These are phyloP conservation scores for Pseudomyrmex pallidus DNA, from an alignment of 1,140 invertebrate genomes.

Conservation along the genomic window DNA sequence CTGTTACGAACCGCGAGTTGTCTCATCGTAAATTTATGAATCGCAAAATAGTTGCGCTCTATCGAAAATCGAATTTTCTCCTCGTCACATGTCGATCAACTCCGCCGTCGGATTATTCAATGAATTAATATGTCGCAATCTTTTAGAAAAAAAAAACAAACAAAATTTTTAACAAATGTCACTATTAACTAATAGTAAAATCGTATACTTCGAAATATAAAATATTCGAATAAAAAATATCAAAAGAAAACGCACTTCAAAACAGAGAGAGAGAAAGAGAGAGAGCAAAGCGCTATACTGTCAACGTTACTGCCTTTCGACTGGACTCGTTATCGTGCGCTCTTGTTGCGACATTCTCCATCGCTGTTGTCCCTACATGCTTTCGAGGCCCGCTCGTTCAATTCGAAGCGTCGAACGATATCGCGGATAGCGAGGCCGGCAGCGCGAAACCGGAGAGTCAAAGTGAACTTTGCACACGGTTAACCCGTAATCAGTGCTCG, in stretches of 20 bases:
- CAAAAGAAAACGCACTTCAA: background rate
- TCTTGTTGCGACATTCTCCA: background rate
- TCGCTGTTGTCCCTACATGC: background rate
- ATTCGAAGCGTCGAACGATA: conserved; percentile 17
- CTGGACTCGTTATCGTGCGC: background rate
- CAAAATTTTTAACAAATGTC: background rate
- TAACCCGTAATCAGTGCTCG: conserved; percentile 57
- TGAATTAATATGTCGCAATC: conserved; percentile 9
- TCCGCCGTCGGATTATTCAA: background rate
- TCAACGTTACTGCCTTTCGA: background rate
- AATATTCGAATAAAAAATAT: no score
- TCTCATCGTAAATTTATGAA: conserved; percentile 46
- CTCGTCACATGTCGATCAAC: background rate
- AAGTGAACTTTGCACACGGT: conserved; percentile 59
- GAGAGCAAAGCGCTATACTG: background rate
- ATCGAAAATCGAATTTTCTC: conserved; percentile 26
- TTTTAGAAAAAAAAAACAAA: background rate
- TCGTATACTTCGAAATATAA: no score
- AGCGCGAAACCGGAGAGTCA: conserved; percentile 50
- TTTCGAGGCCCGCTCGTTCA: conserved; percentile 11
- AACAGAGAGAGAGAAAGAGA: background rate
- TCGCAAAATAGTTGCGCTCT: conserved; percentile 15
- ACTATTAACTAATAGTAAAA: no score
- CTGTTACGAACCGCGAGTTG: background rate
- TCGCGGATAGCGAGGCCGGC: conserved; percentile 1